Conservation (phyloP, 2,888 invertebrate species). For the Timema podura region DNA sequence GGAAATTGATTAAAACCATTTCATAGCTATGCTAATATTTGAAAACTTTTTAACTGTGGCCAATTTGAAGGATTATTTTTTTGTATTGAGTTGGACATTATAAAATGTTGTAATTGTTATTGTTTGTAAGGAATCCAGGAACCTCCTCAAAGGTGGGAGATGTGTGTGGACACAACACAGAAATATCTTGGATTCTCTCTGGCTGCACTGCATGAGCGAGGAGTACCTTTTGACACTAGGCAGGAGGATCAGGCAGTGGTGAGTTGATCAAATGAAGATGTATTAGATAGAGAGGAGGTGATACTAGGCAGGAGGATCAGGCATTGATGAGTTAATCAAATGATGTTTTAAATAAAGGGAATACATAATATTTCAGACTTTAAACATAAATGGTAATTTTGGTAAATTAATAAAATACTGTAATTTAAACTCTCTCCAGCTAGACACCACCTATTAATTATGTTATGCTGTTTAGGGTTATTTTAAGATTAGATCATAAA, state of each 20-base stretch:
- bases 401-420: too few species aligned
- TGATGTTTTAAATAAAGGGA: too few species aligned
- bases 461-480: too few species aligned
- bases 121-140: slow-evolving; percentile 13
- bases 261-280: slow-evolving; percentile 15
- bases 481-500: too few species aligned
- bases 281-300: too few species aligned
- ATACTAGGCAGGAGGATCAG: too few species aligned
- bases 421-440: too few species aligned
- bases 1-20: too few species aligned
- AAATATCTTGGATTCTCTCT: slow-evolving; percentile 50
- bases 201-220: slow-evolving; percentile 45
- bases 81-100: not conserved
- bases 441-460: too few species aligned
- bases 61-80: not conserved
- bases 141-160: slow-evolving; percentile 48
- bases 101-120: not conserved
- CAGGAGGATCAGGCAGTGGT: slow-evolving; percentile 35
- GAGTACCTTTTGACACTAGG: slow-evolving; percentile 36
- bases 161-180: slow-evolving; percentile 48
- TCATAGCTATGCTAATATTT: not conserved
- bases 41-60: not conserved
- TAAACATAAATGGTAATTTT: too few species aligned
- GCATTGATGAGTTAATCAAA: too few species aligned
- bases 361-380: too few species aligned